These are phyloP conservation scores for Parnassius smintheus DNA, from an alignment of 2,888 invertebrate species.

Conservation along the genomic window DNA sequence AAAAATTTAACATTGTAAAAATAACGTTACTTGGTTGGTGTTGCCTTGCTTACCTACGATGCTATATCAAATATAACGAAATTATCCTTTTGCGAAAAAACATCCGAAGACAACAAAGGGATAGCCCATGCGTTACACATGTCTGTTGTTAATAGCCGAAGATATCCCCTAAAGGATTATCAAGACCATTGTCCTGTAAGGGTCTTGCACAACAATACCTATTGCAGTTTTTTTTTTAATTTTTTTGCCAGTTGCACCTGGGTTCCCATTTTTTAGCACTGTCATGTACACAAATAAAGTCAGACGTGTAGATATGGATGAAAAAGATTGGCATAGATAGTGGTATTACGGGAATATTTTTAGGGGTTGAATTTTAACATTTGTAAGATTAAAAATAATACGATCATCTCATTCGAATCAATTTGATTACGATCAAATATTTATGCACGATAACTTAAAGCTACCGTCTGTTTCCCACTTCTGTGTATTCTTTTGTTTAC, in stretches of 20 bases:
- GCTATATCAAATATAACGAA: slow-evolving; percentile 26
- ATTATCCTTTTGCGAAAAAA: slow-evolving; percentile 37
- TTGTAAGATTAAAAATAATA: too few relatives aligned
- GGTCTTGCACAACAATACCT: slow-evolving; percentile 39
- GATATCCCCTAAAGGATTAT: slow-evolving; percentile 50
- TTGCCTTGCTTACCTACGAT: slow-evolving; percentile 5
- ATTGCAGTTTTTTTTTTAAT: slow-evolving; percentile 41
- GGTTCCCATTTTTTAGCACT: slow-evolving; percentile 59
- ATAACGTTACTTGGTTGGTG: slow-evolving; percentile 6
- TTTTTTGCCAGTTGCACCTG: slow-evolving; percentile 57
- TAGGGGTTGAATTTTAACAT: slow-evolving; percentile 12
- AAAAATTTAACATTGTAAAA: neutral
- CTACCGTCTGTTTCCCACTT: too few relatives aligned
- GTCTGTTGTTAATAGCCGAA: slow-evolving; percentile 50
- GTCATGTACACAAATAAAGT: slow-evolving; percentile 62
- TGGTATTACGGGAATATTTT: neutral
- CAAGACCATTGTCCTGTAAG: slow-evolving; percentile 42
- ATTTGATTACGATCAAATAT: too few relatives aligned
- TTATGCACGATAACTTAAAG: too few relatives aligned
- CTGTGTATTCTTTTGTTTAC: too few relatives aligned
- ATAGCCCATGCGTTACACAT: slow-evolving; percentile 64
- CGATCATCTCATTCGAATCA: too few relatives aligned
- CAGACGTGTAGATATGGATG: slow-evolving; percentile 44
- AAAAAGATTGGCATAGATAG: slow-evolving; percentile 46
- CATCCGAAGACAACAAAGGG: slow-evolving; percentile 40